Base-by-base conservation (phyloP, 2,888 invertebrate genomes). In the Rotaria socialis region DNA sequence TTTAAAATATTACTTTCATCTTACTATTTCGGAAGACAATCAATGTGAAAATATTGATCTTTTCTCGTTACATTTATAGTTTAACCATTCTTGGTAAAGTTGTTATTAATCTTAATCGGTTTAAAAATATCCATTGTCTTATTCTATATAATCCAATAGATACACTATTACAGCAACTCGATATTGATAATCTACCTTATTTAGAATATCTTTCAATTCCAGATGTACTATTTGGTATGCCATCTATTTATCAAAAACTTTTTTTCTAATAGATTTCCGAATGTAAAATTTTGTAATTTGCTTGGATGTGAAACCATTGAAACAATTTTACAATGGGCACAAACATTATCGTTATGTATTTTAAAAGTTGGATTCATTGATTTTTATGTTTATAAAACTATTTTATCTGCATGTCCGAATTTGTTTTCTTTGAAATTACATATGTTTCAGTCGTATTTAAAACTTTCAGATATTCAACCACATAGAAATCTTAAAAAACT, bases 191-290 rank as follows among this genome's bases (percentile, higher is more conserved):
- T 27, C 27, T 60, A 60, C 27, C n/a, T 27, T 11, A 60, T 67
- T 67, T 35, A 67, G 67, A 67, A 35, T 67, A 67, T 67, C 67
- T 67, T 67, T 67, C 67, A 7, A 67, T 67, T 35, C 67, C 67
- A 19, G 67, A 67, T 67, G 16, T 19, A 10, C 16, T 67, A 27
- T 67, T 67, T 35, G 35, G 41, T 67, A 67, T 67, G 67, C 35
- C 67, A 19, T 35, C 35, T 35, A 35, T 67, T 19, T 35, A 67
- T 67, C 67, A 67, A 35, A 67, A 67, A 67, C n/a, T 67, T 16
- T 67, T 67, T 67, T 67, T 67, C 67, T 4, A 67, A 35, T 67
- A 67, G 19, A 67, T 67, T 67, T 67, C 16, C 67, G 16, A 67
- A 27, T 35, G 35, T 67, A 35, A 67, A 67, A 67, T 67, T 16